Evolutionary conservation across 2,113 vertebrate genomes (phyloP), one percentile per base, ranked within the genome.

Genomic region (Columba janthina): DNA sequence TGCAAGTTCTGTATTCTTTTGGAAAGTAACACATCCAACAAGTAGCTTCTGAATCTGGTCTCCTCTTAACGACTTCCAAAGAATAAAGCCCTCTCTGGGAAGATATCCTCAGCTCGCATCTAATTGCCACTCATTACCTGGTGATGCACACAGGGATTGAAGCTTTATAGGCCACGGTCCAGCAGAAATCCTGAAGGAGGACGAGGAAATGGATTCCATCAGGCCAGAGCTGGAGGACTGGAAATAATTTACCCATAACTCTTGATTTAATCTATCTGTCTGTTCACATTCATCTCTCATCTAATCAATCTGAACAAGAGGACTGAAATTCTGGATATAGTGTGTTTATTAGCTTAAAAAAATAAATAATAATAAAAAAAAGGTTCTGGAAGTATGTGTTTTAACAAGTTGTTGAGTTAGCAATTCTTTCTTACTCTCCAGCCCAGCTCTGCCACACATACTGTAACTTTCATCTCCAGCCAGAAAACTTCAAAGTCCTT

Each of bases 401-500:
- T 95, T 97, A 95, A 80, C 80, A 94, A 94, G 51, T 80, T 83
- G 75, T 94, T 80, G 73, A 92, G 89, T 94, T 96, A 89, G 69
- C 90, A 96, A 69, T 98, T 97, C 65, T 86, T 50, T 91, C 81
- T 94, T 60, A 77, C 31, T 48, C 64, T 82, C 44, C n/a, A 54
- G 82, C 88, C 57, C 2, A 3, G 32, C 65, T 94, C 82, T 96
- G 86, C 85, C 90, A 72, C 90, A 89, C 76, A 62, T 93, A 95
- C 80, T 85, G 92, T 73, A 96, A 90, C 85, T 97, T 98, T 97
- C 92, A 97, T 96, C 84, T 94, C 71, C 50, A 95, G 93, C 90
- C 96, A 97, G 85, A 93, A 95, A 97, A 95, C 70, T 62, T 96
- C 90, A 95, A 93, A 87, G 85, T 92, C 82, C 81, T 92, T 46